Evolutionary conservation across 1,140 invertebrate species (phyloP).

Genomic region (Diorhabda carinulata): DNA sequence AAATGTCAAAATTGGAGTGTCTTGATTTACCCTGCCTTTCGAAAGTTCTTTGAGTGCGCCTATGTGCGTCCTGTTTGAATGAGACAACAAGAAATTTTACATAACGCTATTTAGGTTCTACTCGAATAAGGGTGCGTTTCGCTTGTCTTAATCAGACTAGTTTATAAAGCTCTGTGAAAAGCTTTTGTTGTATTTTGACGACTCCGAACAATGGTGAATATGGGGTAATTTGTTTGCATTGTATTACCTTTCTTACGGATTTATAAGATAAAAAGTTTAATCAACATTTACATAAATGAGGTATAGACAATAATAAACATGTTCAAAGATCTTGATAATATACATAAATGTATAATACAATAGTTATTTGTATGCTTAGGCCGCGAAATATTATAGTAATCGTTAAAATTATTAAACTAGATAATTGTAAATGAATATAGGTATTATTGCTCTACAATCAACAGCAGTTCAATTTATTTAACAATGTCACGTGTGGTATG

Average conservation of each 20-base stretch:
- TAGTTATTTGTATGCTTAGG: no score
- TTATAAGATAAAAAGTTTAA: conserved; percentile 11
- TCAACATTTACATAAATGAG: not conserved
- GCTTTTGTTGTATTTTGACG: conserved; percentile 44
- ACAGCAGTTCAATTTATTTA: no score
- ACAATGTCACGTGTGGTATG: no score
- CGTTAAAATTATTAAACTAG: no score
- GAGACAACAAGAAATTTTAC: conserved; percentile 38
- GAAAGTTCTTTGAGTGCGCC: not conserved
- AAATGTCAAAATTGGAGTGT: no score
- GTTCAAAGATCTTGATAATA: no score
- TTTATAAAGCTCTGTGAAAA: conserved; percentile 42
- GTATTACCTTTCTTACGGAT: conserved; percentile 11
- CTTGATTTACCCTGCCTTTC: no score
- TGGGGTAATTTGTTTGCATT: conserved; percentile 35
- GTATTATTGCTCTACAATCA: no score
- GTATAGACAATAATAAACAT: no score
- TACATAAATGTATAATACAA: no score
- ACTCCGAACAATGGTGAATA: conserved; percentile 41
- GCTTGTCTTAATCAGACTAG: conserved; percentile 45
- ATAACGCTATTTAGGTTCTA: conserved; percentile 32
- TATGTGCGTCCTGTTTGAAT: conserved; percentile 26
- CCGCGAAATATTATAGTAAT: no score
- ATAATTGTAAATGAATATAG: no score
- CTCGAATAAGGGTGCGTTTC: conserved; percentile 29